Percentiles rank a stretch among this genome's conserved stretches.
These are phyloP conservation scores for Ivindomyrus marchei DNA, from an alignment of 2,113 vertebrate species.

Conservation along the genomic window DNA sequence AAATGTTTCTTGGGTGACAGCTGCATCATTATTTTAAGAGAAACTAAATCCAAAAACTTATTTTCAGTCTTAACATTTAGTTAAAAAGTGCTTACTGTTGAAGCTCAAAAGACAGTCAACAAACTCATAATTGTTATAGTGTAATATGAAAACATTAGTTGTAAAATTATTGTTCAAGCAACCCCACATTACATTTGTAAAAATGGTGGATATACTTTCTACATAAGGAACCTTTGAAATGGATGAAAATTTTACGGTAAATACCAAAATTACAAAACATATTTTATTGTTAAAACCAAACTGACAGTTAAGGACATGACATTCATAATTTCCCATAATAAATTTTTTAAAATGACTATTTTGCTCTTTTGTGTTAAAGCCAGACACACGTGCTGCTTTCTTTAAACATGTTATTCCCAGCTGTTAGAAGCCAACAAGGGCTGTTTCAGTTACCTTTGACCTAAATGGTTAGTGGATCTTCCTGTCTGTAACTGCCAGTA, in stretches of 20 bases:
- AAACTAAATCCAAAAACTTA: not conserved
- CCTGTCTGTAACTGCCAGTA: not conserved
- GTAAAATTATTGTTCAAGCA: not conserved
- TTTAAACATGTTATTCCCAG: not conserved
- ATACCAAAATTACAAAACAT: not conserved
- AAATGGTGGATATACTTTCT: not conserved
- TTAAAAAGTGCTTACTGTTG: not conserved
- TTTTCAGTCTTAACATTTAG: constrained; percentile 15
- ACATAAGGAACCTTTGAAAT: not conserved
- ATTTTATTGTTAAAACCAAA: not conserved
- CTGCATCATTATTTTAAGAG: not conserved
- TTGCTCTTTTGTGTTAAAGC: not conserved
- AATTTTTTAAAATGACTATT: too few relatives aligned
- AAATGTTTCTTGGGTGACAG: not conserved
- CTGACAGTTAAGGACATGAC: not conserved
- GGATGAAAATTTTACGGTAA: not conserved
- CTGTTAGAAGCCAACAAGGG: not conserved
- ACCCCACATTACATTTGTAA: not conserved
- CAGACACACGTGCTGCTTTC: not conserved
- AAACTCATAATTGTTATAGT: not conserved
- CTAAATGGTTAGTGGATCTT: not conserved
- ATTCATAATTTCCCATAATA: not conserved
- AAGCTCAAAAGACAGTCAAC: not conserved
- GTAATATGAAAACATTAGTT: not conserved
- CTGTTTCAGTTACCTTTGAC: not conserved